Percentiles rank a stretch among this genome's conserved stretches.
Conservation (phyloP, 2,113 vertebrate species). For the Coptodon rendalli region DNA sequence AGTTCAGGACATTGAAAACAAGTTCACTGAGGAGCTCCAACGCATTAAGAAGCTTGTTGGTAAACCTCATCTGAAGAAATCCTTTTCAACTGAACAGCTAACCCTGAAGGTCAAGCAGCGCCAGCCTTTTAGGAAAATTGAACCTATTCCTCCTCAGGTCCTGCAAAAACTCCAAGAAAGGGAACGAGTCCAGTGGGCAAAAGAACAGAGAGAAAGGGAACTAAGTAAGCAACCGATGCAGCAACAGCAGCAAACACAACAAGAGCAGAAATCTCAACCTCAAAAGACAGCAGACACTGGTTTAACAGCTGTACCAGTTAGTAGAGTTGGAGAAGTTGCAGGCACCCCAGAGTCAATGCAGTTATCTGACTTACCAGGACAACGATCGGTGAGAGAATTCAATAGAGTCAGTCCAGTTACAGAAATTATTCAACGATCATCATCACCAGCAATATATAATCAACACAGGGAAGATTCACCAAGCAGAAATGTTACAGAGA, state of each 20-base stretch:
- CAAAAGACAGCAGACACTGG: conserved; percentile 29
- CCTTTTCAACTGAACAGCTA: conserved; percentile 78
- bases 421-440: conserved; percentile 61
- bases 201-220: conserved; percentile 56
- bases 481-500: conserved; percentile 57
- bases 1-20: conserved; percentile 88
- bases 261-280: conserved; percentile 27
- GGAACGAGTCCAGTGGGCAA: conserved; percentile 67
- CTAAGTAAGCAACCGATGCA: conserved; percentile 27
- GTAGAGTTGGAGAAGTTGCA: conserved; percentile 25
- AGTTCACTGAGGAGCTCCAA: conserved; percentile 89
- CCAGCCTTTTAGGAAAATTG: conserved; percentile 63
- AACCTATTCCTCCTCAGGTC: conserved; percentile 72
- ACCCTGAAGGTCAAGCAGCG: conserved; percentile 65
- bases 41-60: conserved; percentile 88
- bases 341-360: conserved; percentile 65
- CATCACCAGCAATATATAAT: conserved; percentile 51
- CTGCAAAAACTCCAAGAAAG: conserved; percentile 75
- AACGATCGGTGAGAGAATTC: conserved; percentile 55
- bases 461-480: conserved; percentile 57
- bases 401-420: conserved; percentile 56
- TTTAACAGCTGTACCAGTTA: conserved; percentile 7
- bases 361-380: conserved; percentile 67
- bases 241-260: conserved; percentile 21
- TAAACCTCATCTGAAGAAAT: conserved; percentile 76